phyloP scores from a whole-genome alignment of 2,888 invertebrate species.

The Morpho deidamia region DNA sequence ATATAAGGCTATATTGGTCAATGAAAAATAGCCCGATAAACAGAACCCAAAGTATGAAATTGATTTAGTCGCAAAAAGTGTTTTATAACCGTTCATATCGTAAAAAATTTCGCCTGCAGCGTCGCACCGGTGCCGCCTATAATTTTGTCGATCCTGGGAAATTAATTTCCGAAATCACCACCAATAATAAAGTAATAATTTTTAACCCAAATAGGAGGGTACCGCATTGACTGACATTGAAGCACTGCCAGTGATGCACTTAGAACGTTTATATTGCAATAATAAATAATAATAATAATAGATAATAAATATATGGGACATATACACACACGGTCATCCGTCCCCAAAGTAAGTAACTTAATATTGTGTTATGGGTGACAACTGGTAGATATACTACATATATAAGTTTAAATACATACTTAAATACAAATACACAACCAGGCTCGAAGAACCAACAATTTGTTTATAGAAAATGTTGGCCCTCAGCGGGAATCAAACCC shows the following conservation, averaged over 20 bases:
- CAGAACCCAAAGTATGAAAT: slow-evolving; percentile 7
- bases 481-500: no score
- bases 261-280: background rate
- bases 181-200: slow-evolving; percentile 75
- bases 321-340: no score
- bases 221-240: slow-evolving; percentile 48
- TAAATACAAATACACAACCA: no score
- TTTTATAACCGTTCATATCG: slow-evolving; percentile 6
- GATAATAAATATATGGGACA: no score
- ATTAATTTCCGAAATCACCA: slow-evolving; percentile 72
- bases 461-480: no score
- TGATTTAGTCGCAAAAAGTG: slow-evolving; percentile 15
- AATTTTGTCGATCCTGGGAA: slow-evolving; percentile 71
- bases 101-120: slow-evolving; percentile 13
- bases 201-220: slow-evolving; percentile 54
- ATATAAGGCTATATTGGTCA: no score
- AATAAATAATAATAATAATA: no score
- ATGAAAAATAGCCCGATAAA: background rate
- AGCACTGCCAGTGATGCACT: slow-evolving; percentile 40
- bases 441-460: no score
- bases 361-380: no score
- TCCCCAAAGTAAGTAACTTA: no score
- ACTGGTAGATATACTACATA: no score
- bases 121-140: slow-evolving; percentile 33
- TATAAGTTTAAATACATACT: no score